Evolutionary conservation across 2,888 invertebrate genomes (phyloP), one percentile per base, ranked within the genome.

Genomic region (Proisotoma minuta): DNA sequence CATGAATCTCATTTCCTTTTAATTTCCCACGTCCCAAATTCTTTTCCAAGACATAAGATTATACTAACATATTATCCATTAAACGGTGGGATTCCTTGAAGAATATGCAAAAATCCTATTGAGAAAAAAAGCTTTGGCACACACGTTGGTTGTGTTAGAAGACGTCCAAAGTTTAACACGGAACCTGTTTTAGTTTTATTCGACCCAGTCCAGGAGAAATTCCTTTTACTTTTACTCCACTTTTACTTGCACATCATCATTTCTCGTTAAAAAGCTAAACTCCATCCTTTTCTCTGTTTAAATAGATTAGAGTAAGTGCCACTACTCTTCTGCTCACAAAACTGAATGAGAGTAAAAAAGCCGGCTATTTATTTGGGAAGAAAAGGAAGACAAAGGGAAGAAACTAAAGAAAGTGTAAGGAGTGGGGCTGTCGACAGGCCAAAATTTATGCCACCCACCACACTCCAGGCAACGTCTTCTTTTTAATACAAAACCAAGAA

Each of bases 1-100:
- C 43, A 20, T 43, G 43, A 43, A 43, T 43, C 43, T 43, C 43
- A 43, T 43, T 43, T 43, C 43, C 43, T 43, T 43, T 43, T 43
- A 43, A 43, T 43, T 43, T 43, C 20, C 43, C 43, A n/a, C 43
- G 20, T 43, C 43, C 43, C 20, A 43, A n/a, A 43, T 43, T 43
- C 18, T n/a, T 43, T 43, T 20, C 18, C 15, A 18, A 20, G 10
- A 20, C 43, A 5, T n/a, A 43, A 43, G 20, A 5, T 4, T n/a
- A 34, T 15, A 15, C 8, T 15, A 34, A 34, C 34, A n/a, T 15
- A 4, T 15, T 43, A 43, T n/a, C 43, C 43, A n/a, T 43, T 43
- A n/a, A 43, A 43, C 15, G 34, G 15, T 8, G 8, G 34, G 34
- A 34, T n/a, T n/a, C n/a, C n/a, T n/a, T n/a, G n/a, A n/a, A n/a